Evolutionary conservation across 2,113 vertebrate genomes (phyloP).

Genomic region (Tichodroma muraria): DNA sequence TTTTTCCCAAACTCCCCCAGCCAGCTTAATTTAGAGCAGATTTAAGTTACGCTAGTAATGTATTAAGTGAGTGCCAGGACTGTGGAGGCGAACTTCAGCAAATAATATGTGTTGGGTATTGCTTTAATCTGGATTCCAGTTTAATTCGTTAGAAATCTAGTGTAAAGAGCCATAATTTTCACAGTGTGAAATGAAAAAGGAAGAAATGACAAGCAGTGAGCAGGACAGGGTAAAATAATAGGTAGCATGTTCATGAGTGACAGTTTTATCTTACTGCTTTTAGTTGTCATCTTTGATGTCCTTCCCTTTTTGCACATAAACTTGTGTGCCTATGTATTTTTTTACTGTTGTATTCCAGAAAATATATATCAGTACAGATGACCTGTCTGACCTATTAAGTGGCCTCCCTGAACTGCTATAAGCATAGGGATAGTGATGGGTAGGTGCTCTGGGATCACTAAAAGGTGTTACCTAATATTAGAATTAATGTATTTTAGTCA

Average conservation of each 20-base stretch:
- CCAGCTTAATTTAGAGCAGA: constrained; percentile 7
- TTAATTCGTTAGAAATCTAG: background rate
- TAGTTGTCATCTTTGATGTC: background rate
- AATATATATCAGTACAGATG: background rate
- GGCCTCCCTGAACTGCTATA: background rate
- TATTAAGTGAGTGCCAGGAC: background rate
- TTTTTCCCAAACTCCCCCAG: background rate
- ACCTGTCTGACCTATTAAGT: background rate
- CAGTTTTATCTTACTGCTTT: background rate
- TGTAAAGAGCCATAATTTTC: background rate
- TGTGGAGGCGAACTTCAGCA: background rate
- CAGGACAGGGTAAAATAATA: background rate
- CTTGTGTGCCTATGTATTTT: background rate
- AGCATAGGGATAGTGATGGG: background rate
- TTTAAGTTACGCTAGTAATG: background rate
- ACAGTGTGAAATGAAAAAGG: background rate
- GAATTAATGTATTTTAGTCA: background rate
- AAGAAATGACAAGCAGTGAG: background rate
- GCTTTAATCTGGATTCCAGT: background rate
- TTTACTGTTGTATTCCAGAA: background rate
- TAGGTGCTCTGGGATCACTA: background rate
- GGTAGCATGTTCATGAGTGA: background rate
- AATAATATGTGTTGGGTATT: background rate
- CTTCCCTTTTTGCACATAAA: background rate
- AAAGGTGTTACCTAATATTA: background rate